Percentiles rank a stretch among this genome's conserved stretches.
These are phyloP conservation scores for Caenorhabditis briggsae DNA, from an alignment of 1,140 invertebrate species.

Conservation along the genomic window DNA sequence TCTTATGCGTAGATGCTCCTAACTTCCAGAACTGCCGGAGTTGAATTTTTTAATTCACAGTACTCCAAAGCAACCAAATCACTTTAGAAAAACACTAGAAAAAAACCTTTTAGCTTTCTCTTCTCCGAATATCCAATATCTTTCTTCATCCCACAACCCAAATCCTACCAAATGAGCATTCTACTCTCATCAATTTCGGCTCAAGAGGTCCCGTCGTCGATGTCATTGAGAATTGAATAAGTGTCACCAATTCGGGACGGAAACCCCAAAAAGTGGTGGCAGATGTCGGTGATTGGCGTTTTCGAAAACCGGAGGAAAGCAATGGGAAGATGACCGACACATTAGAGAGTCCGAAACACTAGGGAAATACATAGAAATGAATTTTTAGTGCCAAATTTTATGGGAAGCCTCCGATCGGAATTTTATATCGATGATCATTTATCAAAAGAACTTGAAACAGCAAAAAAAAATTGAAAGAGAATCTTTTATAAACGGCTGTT, in stretches of 20 bases:
- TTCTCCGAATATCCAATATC: conserved; percentile 34
- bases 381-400: not conserved
- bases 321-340: not conserved
- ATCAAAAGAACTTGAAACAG: too few relatives aligned
- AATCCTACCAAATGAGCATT: conserved; percentile 10
- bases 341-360: not conserved
- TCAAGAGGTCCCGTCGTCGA: not conserved
- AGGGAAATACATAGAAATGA: not conserved
- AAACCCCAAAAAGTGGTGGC: conserved; percentile 47
- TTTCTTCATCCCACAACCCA: too few relatives aligned
- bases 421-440: too few relatives aligned
- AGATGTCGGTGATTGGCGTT: conserved; percentile 35
- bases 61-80: too few relatives aligned
- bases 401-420: not conserved
- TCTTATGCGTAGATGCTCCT: too few relatives aligned
- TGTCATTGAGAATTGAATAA: conserved; percentile 52
- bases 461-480: too few relatives aligned
- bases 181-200: conserved; percentile 25
- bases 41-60: too few relatives aligned
- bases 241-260: conserved; percentile 49
- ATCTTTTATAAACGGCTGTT: too few relatives aligned
- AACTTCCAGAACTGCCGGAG: too few relatives aligned
- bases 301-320: too few relatives aligned
- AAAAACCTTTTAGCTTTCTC: not conserved
- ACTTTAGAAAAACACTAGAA: too few relatives aligned